Base-by-base conservation (phyloP, 2,113 vertebrate genomes). In the Sylvia atricapilla region DNA sequence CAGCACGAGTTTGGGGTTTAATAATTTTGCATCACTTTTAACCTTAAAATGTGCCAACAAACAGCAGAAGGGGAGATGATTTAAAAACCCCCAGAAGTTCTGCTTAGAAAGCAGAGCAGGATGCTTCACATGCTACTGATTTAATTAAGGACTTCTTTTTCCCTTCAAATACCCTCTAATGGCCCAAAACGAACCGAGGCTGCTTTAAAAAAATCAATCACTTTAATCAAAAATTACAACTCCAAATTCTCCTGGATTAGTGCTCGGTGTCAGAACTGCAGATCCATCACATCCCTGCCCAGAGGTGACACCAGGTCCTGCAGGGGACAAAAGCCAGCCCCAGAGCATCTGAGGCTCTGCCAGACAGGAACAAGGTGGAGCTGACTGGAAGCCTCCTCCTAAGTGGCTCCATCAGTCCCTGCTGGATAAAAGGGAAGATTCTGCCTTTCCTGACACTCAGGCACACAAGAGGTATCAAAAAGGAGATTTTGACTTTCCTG, bases 91-190 rank as follows among this genome's bases (percentile, higher is more conserved):
- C 58, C 33, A 50, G 13, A 89, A 94, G 73, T 60, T 91, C 80
- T 88, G 80, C 72, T 76, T 16, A 28, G 69, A 81, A 84, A 89
- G 82, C 89, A 84, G 88, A 94, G 73, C 21, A 69, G 53, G 87
- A 92, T 75, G 53, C 90, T 95, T 95, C 47, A 66, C 1, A 2
- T 39, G 4, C 80, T 14, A 9, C 89, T 96, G 78, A 97, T 95
- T 94, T 92, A 96, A 97, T 96, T 96, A 96, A 94, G 89, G 89
- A 85, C 73, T 89, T 96, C 69, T 93, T 94, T 94, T 95, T 96
- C 89, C 70, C 88, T 95, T 95, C 86, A 96, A 96, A 97, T 96
- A 95, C 92, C 72, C 86, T 96, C 93, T 90, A 96, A 96, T 89
- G 91, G 93, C 91, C 95, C 90, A 94, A 95, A 96, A 97, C 35